These are phyloP conservation scores for Bos indicus DNA, from an alignment of 2,113 vertebrate species.

Conservation along the genomic window DNA sequence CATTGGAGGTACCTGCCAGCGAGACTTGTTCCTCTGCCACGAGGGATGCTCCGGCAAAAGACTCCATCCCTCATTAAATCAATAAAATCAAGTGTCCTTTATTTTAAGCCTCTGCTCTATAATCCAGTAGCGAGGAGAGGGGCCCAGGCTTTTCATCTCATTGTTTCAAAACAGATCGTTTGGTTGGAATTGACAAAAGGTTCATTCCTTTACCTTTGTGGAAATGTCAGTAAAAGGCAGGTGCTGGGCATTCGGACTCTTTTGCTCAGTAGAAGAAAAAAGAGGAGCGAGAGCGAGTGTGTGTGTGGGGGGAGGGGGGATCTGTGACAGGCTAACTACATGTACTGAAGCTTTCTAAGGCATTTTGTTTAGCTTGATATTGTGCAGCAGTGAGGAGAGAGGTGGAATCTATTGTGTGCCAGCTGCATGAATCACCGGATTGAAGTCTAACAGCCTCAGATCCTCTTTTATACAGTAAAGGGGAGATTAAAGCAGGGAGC, in stretches of 20 bases:
- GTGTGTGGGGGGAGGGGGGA: neutral
- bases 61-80: slow-evolving; percentile 78
- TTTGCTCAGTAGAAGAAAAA: slow-evolving; percentile 71
- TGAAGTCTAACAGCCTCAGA: slow-evolving; percentile 84
- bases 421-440: slow-evolving; percentile 82
- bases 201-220: slow-evolving; percentile 82
- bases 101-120: slow-evolving; percentile 75
- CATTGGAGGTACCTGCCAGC: slow-evolving; percentile 58
- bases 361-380: slow-evolving; percentile 84
- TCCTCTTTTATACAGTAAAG: slow-evolving; percentile 83
- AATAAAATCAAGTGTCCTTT: slow-evolving; percentile 83
- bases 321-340: slow-evolving; percentile 75
- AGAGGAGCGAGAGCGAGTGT: neutral
- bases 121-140: slow-evolving; percentile 72
- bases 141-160: slow-evolving; percentile 74
- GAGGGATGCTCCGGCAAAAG: slow-evolving; percentile 55
- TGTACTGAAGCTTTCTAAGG: slow-evolving; percentile 80
- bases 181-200: slow-evolving; percentile 77
- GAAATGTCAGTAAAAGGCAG: slow-evolving; percentile 82
- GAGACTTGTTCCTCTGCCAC: slow-evolving; percentile 44
- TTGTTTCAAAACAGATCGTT: slow-evolving; percentile 79
- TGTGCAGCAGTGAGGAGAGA: slow-evolving; percentile 80
- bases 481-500: slow-evolving; percentile 82
- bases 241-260: slow-evolving; percentile 78
- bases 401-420: slow-evolving; percentile 81